Conservation (phyloP, 2,797 vertebrate species). For the Myotis vivesi region DNA sequence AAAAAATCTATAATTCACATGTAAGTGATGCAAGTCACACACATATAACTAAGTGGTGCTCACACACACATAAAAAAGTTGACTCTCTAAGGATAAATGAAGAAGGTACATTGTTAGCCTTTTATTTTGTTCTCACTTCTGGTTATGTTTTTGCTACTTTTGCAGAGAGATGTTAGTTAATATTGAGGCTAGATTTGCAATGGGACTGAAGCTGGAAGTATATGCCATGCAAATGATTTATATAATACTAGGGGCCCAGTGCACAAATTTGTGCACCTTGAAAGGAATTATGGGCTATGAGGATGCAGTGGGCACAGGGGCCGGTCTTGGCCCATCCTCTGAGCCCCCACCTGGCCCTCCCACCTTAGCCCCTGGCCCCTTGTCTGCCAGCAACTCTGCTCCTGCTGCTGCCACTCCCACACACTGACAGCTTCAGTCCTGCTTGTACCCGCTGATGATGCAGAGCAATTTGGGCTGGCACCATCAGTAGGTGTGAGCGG, state of each 20-base stretch:
- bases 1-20: neutral
- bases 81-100: neutral
- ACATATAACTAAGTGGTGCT: neutral
- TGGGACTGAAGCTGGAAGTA: neutral
- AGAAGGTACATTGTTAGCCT: neutral
- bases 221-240: neutral
- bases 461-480: no score
- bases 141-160: neutral
- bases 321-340: no score
- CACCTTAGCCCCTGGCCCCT: no score
- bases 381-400: no score
- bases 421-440: no score
- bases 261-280: no score
- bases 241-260: neutral
- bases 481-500: no score
- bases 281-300: no score
- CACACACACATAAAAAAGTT: neutral
- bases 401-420: no score
- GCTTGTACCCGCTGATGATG: no score
- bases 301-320: no score
- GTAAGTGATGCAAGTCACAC: neutral
- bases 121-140: neutral
- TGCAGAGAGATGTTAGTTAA: neutral
- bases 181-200: neutral
- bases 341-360: rapidly evolving